Evolutionary conservation across 1,140 invertebrate species (phyloP), one percentile per base, ranked within the genome.

Genomic region (Drosophila ogumai): DNA sequence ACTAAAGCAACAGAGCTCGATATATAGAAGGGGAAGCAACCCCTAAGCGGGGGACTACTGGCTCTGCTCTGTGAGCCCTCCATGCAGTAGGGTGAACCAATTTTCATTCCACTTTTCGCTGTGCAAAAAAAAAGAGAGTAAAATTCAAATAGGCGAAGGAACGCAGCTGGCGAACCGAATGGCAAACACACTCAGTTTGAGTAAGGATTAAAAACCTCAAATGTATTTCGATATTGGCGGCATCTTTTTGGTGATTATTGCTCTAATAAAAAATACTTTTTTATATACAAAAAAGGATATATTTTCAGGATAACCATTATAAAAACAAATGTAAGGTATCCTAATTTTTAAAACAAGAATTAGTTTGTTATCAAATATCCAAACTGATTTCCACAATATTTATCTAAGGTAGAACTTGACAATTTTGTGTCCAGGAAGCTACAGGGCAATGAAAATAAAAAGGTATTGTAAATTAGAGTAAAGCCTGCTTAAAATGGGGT

Each of bases 401-500:
- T 22, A 41, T 31, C 9, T 19, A 40, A 54, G 25, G 5, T 15
- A 17, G 5, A 43, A n/a, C 22, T 12, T 44, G 38, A 32, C 25
- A 54, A 54, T 17, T 13, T 38, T 55, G 4, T 46, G 41, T 12
- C n/a, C 6, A 25, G 1, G 17, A 3, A n/a, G 43, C 9, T 6
- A 3, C 43, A 36, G 19, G 25, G 12, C 32, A 50, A 71, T 52
- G 32, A 41, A 73, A 22, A 59, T 40, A 63, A 73, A 54, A 61
- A 43, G 50, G 66, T 41, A 71, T 65, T 79, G 64, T 67, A 79
- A 87, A 88, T 80, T 82, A 80, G 84, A 82, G 79, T 81, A 82
- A 43, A 58, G 50, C 43, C 44, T 22, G 64, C 15, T 31, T 31
- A 25, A 31, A n/a, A 57, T 47, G 54, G 49, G 61, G 36, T 61